Evolutionary conservation across 2,888 invertebrate genomes (phyloP), one percentile per base, ranked within the genome.

Genomic region (Oscheius sp.): DNA sequence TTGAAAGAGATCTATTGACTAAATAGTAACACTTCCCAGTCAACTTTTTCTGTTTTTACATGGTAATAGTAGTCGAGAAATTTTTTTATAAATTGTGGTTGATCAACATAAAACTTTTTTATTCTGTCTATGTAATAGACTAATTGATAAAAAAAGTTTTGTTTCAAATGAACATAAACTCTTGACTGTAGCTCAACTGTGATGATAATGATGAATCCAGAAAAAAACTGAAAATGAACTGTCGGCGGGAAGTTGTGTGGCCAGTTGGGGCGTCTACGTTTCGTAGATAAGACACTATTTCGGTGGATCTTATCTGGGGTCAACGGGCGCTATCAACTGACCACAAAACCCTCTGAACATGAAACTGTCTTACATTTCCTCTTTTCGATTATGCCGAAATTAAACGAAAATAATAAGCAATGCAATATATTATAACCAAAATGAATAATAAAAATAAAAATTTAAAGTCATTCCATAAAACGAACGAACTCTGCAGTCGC

Each of bases 251-350:
- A 54, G 33, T 47, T 47, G 20, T 54, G 32, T 32, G 33, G 17
- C 54, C 54, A 36, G 54, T 54, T 32, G 30, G 26, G 47, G 47
- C 33, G 33, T 33, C 54, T 54, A 36, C 54, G 54, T 8, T 33
- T 54, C 54, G 17, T 5, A 47, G 54, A 54, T 54, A 54, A 33
- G 33, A n/a, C 54, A 22, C 54, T 33, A 32, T 54, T 33, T 54
- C 33, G 32, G 33, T n/a, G 33, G 54, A 54, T 54, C 54, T 54
- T 54, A 54, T 54, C 54, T 17, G 54, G 54, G 54, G 54, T 54
- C 54, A 54, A 33, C 17, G 17, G 33, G 17, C 32, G n/a, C n/a
- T 33, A 33, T n/a, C 54, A 33, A 54, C 14, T 54, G 54, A 54
- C 54, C 54, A 54, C 54, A 24, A 20, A 20, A 41, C 20, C 41